Evolutionary conservation across 35 echinoderm and acorn worm species (phyloP), one percentile per base, ranked within the genome.

Genomic region (Acanthaster planci): DNA sequence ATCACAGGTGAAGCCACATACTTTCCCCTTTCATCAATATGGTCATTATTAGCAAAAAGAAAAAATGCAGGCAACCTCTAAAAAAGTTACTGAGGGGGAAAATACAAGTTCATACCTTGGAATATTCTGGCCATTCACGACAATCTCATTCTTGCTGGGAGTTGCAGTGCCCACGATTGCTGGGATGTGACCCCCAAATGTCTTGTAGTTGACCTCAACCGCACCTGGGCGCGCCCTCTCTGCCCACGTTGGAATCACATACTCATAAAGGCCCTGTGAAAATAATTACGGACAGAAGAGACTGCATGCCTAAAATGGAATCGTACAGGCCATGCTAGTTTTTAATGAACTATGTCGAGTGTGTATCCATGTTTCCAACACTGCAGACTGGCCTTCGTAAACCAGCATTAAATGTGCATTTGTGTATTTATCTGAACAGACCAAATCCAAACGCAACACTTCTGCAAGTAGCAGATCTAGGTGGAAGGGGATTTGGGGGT

Each of bases 241-340:
- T 80, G 87, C 80, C 95, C 95, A 98, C 7, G 42, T 39, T 7
- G 95, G 95, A n/a, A 85, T 87, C 5, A 98, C 95, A 91, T 98
- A 98, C 52, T 98, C 95, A 82, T 85, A 98, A 40, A 98, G 68
- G 55, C 95, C 95, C 95, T 98, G 80, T 15, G 78, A 38, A n/a
- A 79, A 77, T 51, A 84, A 72, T 34, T 31, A 72, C 64, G n/a
- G n/a, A n/a, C n/a, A 72, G 34, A 26, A 1, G 18, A 72, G 26
- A 60, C 7, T 31, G 60, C 14, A 35, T 26, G 42, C 4, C 42
- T 47, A 12, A 47, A 47, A 47, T 47, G 42, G 4, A n/a, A n/a
- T n/a, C n/a, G n/a, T n/a, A n/a, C n/a, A n/a, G n/a, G n/a, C n/a
- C n/a, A n/a, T n/a, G n/a, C n/a, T n/a, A n/a, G n/a, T n/a, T n/a